Evolutionary conservation across 1,140 invertebrate species (phyloP), one percentile per base, ranked within the genome.

Genomic region (Oreohelix idahoensis): DNA sequence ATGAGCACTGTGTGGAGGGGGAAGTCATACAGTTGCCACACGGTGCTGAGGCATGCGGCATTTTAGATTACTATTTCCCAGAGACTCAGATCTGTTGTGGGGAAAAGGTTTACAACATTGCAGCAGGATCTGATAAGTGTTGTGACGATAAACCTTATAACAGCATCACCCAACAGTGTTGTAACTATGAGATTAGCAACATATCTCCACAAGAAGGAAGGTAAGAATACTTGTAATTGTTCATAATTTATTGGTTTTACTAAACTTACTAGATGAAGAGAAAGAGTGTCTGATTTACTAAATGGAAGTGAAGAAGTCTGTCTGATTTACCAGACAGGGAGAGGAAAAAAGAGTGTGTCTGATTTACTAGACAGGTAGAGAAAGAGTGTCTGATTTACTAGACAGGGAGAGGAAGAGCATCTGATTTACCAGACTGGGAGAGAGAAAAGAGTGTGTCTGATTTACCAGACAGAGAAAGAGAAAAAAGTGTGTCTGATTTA

Each of bases 171-270:
- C 63, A 66, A n/a, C 63, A 66, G 63, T 66, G 63, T 66, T 66
- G 63, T 32, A 66, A 66, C 17, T 66, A 66, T 66, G 63, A 32
- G 29, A 66, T 66, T n/a, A 66, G 63, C 29, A 32, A 66, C 29
- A 66, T 66, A 29, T 66, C 63, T 32, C n/a, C 63, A 66, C n/a
- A 66, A 35, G 63, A 66, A 66, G 63, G 63, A 66, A 66, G 29
- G 63, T 66, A 66, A 13, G 29, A 32, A 29, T 2, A 29, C 29
- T 8, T 66, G 5, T 66, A 11, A 2, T 58, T 23, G 20, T 58
- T n/a, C 23, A 20, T 58, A 58, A 15, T 58, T 20, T 10, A 23
- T 58, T 58, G 15, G 20, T 58, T 11, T 45, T 45, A n/a, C n/a
- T n/a, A n/a, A n/a, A n/a, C n/a, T n/a, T n/a, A n/a, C n/a, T n/a